Percentiles rank a stretch among this genome's conserved stretches.
Evolutionary conservation across 1,140 invertebrate genomes (phyloP).

Genomic region (Ceratosolen fusciceps): DNA sequence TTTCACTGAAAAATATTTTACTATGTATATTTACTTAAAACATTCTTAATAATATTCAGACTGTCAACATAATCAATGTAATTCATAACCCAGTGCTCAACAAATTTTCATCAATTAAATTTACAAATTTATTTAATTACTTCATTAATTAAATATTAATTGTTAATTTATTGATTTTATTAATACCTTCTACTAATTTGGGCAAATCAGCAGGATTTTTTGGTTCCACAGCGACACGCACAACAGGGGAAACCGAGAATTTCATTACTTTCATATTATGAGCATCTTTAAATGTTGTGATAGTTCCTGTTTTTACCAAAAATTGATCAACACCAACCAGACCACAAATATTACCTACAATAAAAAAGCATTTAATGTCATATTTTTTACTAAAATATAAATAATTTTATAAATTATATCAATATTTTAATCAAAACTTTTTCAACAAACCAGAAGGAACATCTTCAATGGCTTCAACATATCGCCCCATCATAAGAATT

Average conservation of each 20-base stretch:
- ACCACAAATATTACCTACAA: conserved; percentile 94
- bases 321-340: conserved; percentile 99
- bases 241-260: conserved; percentile 99
- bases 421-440: no score
- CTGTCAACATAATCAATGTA: conserved; percentile 59
- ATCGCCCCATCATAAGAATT: conserved; percentile 99
- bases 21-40: neutral
- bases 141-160: conserved; percentile 19
- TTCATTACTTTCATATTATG: conserved; percentile 99
- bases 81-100: conserved; percentile 70
- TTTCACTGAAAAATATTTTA: conserved; percentile 7
- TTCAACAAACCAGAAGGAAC: conserved; percentile 87
- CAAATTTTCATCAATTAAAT: conserved; percentile 61
- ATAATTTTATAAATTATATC: no score
- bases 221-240: conserved; percentile 98
- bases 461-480: conserved; percentile 99
- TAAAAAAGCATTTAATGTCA: neutral
- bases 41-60: conserved; percentile 52
- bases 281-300: conserved; percentile 98
- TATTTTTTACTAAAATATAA: no score
- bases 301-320: conserved; percentile 99
- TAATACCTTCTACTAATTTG: conserved; percentile 94
- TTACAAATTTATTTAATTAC: neutral
- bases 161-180: neutral
- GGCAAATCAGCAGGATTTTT: conserved; percentile 99